A percentile compares a stretch with the other conserved stretches of the same genome.
Evolutionary conservation across 1,140 invertebrate species (phyloP).

Genomic region (Drosophila leontia): DNA sequence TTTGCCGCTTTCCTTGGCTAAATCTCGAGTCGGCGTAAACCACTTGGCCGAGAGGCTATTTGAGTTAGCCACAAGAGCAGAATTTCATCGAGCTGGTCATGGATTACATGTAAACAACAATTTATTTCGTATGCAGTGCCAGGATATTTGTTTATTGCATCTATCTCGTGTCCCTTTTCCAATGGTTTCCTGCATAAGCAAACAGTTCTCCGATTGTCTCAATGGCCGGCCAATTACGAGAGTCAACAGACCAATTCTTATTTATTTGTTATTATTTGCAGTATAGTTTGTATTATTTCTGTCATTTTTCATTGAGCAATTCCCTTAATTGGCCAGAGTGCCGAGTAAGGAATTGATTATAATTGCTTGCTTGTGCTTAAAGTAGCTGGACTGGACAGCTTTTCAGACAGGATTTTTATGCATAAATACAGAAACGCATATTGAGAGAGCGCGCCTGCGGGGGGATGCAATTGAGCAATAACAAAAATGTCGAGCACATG

Average conservation of each 20-base stretch:
- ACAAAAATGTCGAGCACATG: conserved; percentile 60
- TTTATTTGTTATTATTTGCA: conserved; percentile 41
- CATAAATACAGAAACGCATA: conserved; percentile 47
- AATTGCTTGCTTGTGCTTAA: conserved; percentile 73
- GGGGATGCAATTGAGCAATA: conserved; percentile 53
- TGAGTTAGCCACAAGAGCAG: conserved; percentile 15
- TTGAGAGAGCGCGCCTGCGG: conserved; percentile 6
- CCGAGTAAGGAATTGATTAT: conserved; percentile 45
- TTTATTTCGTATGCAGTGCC: conserved; percentile 13
- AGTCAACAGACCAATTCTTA: conserved; percentile 36
- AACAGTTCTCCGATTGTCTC: conserved; percentile 30
- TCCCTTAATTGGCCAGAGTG: conserved; percentile 57
- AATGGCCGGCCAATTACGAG: conserved; percentile 29
- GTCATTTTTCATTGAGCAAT: conserved; percentile 50
- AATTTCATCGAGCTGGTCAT: conserved; percentile 15
- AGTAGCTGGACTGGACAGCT: conserved; percentile 53
- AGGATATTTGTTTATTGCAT: conserved; percentile 18
- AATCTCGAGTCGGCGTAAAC: conserved; percentile 40
- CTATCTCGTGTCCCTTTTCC: not conserved
- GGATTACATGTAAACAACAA: conserved; percentile 40
- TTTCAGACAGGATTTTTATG: conserved; percentile 49
- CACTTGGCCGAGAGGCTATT: conserved; percentile 37
- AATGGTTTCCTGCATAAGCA: conserved; percentile 12
- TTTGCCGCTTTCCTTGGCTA: conserved; percentile 11
- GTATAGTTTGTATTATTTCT: not conserved